Base-by-base conservation (phyloP, 1,140 invertebrate species). In the Calycopis cecrops region DNA sequence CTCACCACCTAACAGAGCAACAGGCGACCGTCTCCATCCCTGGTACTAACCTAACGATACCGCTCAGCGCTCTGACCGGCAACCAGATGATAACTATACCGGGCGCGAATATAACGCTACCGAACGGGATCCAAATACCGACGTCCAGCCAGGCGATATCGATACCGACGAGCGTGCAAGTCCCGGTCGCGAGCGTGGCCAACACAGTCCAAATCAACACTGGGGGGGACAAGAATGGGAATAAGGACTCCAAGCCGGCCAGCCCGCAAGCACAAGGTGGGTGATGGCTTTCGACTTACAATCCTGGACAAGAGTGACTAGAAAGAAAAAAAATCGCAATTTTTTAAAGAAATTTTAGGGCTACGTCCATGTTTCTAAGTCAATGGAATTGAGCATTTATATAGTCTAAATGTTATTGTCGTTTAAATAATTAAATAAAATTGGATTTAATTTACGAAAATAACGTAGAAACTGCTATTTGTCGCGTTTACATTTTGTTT, bases 11-110 rank as follows among this genome's bases (percentile, higher is more conserved):
- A 73, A 73, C 76, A 78, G 88, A 88, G 62, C 80, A 87, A 64
- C 90, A 90, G 73, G 87, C 89, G 37, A 82, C 89, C 16, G 76
- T 90, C 55, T 89, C 82, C 21, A 90, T 90, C 57, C 89, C 89
- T 49, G 89, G 89, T 67, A 90, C 89, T 60, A 90, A 90, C 71
- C 86, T 87, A 81, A 90, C 79, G 85, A 91, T 90, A 67, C 92
- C 73, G 64, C 62, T 90, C 50, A 78, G 76, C 55, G 77, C 77
- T 42, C 62, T 84, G 62, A 65, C 67, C 54, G 73, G 73, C 50
- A 76, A 76, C 61, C 72, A 88, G 65, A 81, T 77, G 42, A 69
- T 88, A 42, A 79, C 89, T 40, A 88, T 89, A 60, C 88, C 89
- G 52, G 88, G 85, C 33, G 79, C 86, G 0, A 90, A 90, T 57